These are phyloP conservation scores for Axis porcinus DNA, from an alignment of 2,113 vertebrate species.

Conservation along the genomic window DNA sequence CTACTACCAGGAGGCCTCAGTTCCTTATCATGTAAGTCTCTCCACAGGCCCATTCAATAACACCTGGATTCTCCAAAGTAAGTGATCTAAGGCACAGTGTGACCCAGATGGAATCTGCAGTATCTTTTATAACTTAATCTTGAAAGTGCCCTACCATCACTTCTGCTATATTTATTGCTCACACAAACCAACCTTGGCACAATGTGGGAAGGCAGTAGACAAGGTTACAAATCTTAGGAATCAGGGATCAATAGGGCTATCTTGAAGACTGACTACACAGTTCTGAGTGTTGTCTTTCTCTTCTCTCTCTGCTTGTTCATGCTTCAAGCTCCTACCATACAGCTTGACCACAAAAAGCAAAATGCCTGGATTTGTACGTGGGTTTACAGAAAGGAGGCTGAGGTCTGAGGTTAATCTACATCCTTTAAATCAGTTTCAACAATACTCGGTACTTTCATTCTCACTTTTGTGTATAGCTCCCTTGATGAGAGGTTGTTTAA, in stretches of 20 bases:
- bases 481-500: not conserved
- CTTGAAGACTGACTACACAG: not conserved
- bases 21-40: not conserved
- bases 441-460: not conserved
- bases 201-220: not conserved
- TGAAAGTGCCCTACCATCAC: not conserved
- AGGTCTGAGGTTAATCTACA: not conserved
- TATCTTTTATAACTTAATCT: not conserved
- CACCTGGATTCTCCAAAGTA: not conserved
- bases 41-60: not conserved
- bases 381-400: not conserved
- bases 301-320: not conserved
- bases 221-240: not conserved
- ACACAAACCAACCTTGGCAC: not conserved
- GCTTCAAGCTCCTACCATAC: not conserved
- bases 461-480: not conserved
- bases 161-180: not conserved
- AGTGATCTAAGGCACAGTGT: not conserved
- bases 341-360: not conserved
- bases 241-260: not conserved
- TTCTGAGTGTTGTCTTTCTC: not conserved
- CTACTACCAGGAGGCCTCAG: not conserved
- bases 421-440: not conserved
- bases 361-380: not conserved
- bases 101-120: not conserved